Evolutionary conservation across 2,888 invertebrate genomes (phyloP), one percentile per base, ranked within the genome.

Genomic region (Dynastes tityus): DNA sequence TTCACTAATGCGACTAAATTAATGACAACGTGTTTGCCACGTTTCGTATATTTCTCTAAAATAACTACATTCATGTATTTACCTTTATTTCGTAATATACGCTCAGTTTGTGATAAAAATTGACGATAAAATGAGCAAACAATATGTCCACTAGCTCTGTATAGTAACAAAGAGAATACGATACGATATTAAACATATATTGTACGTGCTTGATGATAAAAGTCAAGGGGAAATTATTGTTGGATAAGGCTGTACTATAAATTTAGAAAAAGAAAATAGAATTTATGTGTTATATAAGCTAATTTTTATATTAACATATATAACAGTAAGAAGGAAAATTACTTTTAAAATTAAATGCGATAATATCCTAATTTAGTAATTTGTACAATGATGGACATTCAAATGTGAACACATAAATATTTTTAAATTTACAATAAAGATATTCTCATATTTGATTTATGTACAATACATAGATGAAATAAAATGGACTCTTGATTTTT

Each of bases 31-130:
- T 61, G 73, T 61, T 58, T 22, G 58, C 61, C 9, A 13, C 40
- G 61, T 73, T 73, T 73, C 40, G 58, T 73, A 53, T 53, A 73
- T 73, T 73, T 58, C 73, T 61, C 73, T 73, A 73, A 73, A 73
- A 61, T 73, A 73, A 73, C 61, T n/a, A 51, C 73, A 73, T 73
- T 73, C 40, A 4, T 58, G 27, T 73, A 73, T 73, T 73, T 73
- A 61, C 73, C 61, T 73, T 73, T 58, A 68, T 68, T 58, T 73
- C 73, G 61, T 71, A 71, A 71, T 71, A n/a, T 51, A 9, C 67
- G 40, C 67, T 71, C 71, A 51, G 32, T 37, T 71, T 58, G 58
- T 61, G 73, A 73, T 73, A 73, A 73, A 73, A 73, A 73, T 73
- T 58, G 8, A 37, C 58, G 73, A 73, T 73, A 73, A 73, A 73